Conservation (phyloP, 1,140 invertebrate genomes). For the Phocides pigmalion region DNA sequence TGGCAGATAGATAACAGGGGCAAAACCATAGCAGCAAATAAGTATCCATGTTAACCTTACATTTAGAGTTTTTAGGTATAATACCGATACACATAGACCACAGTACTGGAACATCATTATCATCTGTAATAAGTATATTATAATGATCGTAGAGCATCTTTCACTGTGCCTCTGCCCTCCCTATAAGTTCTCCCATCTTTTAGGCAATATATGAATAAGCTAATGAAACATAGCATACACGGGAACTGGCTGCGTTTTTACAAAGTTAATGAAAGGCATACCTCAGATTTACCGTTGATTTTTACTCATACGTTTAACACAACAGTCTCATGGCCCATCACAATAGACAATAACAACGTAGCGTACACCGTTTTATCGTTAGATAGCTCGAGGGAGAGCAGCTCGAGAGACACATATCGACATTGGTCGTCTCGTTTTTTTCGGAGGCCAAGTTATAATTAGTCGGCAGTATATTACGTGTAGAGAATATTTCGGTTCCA, state of each 20-base stretch:
- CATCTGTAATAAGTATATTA: no score
- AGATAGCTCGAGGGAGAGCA: constrained; percentile 2
- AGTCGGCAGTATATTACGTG: constrained; percentile 48
- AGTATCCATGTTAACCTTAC: background rate
- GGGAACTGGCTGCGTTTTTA: constrained; percentile 4
- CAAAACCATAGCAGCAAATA: background rate
- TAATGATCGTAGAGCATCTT: no score
- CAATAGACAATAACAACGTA: constrained; percentile 36
- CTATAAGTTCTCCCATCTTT: background rate
- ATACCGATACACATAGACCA: no score
- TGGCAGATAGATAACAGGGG: no score
- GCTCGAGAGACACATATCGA: constrained; percentile 22
- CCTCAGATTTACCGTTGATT: constrained; percentile 7
- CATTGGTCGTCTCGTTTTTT: constrained; percentile 31
- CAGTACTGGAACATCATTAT: no score
- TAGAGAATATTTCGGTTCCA: constrained; percentile 40
- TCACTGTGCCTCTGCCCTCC: background rate
- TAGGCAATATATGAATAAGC: background rate
- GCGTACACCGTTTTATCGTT: constrained; percentile 22
- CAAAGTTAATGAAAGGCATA: constrained; percentile 20
- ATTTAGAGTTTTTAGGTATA: no score
- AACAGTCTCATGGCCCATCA: constrained; percentile 31
- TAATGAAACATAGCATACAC: background rate
- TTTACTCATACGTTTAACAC: background rate
- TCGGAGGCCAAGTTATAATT: constrained; percentile 51